Evolutionary conservation across 2,113 vertebrate genomes (phyloP).

Genomic region (Lucifuga dentata): DNA sequence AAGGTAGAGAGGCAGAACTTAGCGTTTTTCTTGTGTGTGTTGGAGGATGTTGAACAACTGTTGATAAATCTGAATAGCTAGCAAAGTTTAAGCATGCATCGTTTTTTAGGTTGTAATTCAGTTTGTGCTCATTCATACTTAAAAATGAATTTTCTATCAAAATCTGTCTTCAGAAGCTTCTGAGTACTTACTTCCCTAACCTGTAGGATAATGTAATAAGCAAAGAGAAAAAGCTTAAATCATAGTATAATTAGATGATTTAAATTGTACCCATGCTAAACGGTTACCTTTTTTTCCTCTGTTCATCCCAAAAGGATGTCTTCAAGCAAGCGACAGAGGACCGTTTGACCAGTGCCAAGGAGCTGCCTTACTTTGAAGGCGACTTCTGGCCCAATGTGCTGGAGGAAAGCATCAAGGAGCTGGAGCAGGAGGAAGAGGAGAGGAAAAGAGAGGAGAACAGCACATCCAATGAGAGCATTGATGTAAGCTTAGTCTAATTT

Average conservation of each 20-base stretch:
- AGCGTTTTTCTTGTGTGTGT: background rate
- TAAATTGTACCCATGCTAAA: background rate
- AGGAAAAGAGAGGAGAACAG: slow-evolving; percentile 96
- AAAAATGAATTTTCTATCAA: no score
- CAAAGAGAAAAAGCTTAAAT: no score
- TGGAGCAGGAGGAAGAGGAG: slow-evolving; percentile 98
- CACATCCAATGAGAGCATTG: slow-evolving; percentile 96
- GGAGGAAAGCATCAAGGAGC: slow-evolving; percentile 98
- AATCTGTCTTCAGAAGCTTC: no score
- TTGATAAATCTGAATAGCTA: no score
- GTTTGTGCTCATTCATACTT: no score
- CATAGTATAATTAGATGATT: background rate
- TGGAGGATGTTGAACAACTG: no score
- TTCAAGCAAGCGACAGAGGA: slow-evolving; percentile 99
- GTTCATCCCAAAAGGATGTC: slow-evolving; percentile 86
- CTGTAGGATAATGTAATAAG: no score
- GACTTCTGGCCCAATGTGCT: slow-evolving; percentile 99
- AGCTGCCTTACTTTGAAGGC: slow-evolving; percentile 97
- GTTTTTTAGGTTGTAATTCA: no score
- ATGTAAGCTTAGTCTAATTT: slow-evolving; percentile 84
- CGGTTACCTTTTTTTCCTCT: slow-evolving; percentile 14
- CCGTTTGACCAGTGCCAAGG: slow-evolving; percentile 96
- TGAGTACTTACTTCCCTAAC: no score
- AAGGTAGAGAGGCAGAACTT: slow-evolving; percentile 84
- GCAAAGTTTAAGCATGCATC: no score